Evolutionary conservation across 2,797 vertebrate species (phyloP).

Genomic region (Sebastes taczanowskii): DNA sequence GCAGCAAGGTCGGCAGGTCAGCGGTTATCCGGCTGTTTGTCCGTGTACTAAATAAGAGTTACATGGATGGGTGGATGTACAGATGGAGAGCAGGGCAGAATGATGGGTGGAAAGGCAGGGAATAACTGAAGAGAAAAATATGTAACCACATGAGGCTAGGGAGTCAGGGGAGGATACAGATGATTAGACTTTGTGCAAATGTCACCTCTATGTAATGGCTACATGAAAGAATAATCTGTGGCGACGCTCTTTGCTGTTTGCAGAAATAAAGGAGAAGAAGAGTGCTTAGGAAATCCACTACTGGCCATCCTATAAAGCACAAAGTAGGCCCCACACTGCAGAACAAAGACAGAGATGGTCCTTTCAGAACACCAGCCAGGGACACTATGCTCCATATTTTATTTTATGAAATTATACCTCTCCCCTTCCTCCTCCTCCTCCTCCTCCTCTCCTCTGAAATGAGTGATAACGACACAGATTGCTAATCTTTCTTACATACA

Average conservation of each 20-base stretch:
- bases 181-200: constrained; percentile 33
- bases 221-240: background rate
- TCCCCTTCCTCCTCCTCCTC: background rate
- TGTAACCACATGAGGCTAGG: background rate
- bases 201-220: constrained; percentile 19
- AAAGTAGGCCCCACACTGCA: constrained; percentile 57
- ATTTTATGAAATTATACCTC: constrained; percentile 47
- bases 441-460: constrained; percentile 21
- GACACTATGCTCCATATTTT: constrained; percentile 65
- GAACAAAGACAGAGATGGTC: constrained; percentile 47
- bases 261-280: background rate
- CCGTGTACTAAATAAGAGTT: constrained; percentile 1
- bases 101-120: background rate
- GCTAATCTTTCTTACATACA: constrained; percentile 53
- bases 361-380: constrained; percentile 51
- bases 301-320: constrained; percentile 19
- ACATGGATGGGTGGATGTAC: background rate
- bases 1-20: constrained; percentile 31
- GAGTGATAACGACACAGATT: constrained; percentile 60
- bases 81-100: background rate
- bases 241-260: background rate
- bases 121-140: background rate
- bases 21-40: background rate
- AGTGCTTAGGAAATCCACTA: constrained; percentile 19
- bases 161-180: constrained; percentile 16